Conservation (phyloP, 2,797 vertebrate species). For the Hypotaenidia okinawae region DNA sequence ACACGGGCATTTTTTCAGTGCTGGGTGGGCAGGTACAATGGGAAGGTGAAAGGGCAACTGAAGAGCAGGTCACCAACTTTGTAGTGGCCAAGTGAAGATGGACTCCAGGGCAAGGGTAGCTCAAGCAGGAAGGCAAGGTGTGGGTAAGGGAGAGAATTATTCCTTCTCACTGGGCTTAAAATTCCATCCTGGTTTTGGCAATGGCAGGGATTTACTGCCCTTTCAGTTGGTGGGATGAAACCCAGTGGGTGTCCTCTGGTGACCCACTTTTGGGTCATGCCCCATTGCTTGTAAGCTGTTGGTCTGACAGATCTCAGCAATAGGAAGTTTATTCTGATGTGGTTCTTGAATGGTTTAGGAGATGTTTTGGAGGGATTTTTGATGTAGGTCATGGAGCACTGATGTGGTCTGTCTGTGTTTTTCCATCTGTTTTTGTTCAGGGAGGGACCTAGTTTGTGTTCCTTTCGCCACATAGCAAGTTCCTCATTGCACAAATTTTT, state of each 20-base stretch:
- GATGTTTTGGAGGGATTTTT: slow-evolving; percentile 77
- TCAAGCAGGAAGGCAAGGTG: neutral
- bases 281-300: slow-evolving; percentile 29
- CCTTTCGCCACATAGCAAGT: slow-evolving; percentile 70
- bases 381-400: slow-evolving; percentile 75
- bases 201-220: slow-evolving; percentile 52
- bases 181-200: slow-evolving; percentile 57
- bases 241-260: slow-evolving; percentile 59
- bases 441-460: slow-evolving; percentile 75
- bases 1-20: neutral
- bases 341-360: slow-evolving; percentile 73
- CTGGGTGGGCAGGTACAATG: neutral
- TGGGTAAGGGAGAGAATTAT: slow-evolving; percentile 15
- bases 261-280: slow-evolving; percentile 65
- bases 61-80: neutral
- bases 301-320: slow-evolving; percentile 70
- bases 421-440: slow-evolving; percentile 81
- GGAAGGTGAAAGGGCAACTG: neutral
- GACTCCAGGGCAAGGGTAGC: neutral
- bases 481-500: slow-evolving; percentile 65
- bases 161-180: slow-evolving; percentile 47
- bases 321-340: slow-evolving; percentile 79
- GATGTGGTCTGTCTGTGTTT: slow-evolving; percentile 78
- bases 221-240: slow-evolving; percentile 54
- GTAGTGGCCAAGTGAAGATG: neutral